Base-by-base conservation (phyloP, 2,113 vertebrate species). In the Neolamprologus caudopunctatus region DNA sequence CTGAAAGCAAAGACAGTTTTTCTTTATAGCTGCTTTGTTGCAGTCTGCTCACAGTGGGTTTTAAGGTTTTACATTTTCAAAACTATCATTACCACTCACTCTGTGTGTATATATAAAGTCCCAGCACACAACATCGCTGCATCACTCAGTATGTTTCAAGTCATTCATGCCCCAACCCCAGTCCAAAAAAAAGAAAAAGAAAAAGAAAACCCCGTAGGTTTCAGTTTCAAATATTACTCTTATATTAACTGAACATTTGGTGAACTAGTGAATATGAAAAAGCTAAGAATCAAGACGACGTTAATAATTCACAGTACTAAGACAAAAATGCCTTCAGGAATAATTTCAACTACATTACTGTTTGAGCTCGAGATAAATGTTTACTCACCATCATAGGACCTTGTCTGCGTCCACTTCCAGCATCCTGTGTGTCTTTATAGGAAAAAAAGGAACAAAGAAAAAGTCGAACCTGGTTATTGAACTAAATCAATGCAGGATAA, bases 311-410 rank as follows among this genome's bases (percentile, higher is more conserved):
- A 78, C 45, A 78, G 42, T 50, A 50, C 42, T 50, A 78, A 78
- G 42, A 78, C 4, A 50, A 78, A 78, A 50, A 75, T 26, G 68
- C 37, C 37, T 71, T 71, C 35, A 42, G 66, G 13, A 45, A 42
- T 73, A 16, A 45, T 45, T 45, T 73, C 40, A 75, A 12, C 24
- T 28, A 75, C 13, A 75, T 47, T 45, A 75, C 42, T 19, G 71
- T 24, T 26, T 26, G 42, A 19, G 9, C 57, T 57, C 37, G 7
- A 81, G 81, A 14, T 8, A 55, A 47, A 21, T 42, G 42, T 78
- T 19, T 1, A 96, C 98, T 98, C 93, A 99, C 98, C 97, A 98
- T 97, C 47, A 97, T 97, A 61, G 96, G 92, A 53, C 97, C 97
- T 8, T 96, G 97, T 93, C 98, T 97, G 92, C 95, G 97, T 87